Conservation (phyloP, 2,888 invertebrate genomes). For the Venusia cambrica region DNA sequence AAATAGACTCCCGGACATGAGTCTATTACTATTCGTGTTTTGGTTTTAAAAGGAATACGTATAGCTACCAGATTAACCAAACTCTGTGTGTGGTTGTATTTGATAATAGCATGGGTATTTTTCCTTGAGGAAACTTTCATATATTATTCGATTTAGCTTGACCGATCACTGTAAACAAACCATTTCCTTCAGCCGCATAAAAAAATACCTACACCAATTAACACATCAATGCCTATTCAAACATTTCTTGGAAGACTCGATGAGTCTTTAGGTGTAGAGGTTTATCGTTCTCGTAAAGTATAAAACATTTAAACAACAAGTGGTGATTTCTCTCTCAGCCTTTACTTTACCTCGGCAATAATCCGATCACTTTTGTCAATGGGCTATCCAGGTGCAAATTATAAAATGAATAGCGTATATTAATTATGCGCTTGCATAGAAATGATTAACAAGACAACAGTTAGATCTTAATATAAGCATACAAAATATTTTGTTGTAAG, state of each 20-base stretch:
- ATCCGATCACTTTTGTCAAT: constrained; percentile 95
- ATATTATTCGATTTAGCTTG: not conserved
- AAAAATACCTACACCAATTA: not conserved
- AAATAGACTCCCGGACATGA: too few species aligned
- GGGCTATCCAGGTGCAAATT: constrained; percentile 84
- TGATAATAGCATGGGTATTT: too few species aligned
- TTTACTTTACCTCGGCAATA: constrained; percentile 94
- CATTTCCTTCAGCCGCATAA: constrained; percentile 6
- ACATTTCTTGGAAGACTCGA: not conserved
- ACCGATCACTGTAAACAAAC: constrained; percentile 3
- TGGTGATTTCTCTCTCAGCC: constrained; percentile 24
- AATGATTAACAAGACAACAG: not conserved
- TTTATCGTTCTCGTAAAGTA: too few species aligned
- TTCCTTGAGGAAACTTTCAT: too few species aligned
- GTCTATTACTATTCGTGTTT: too few species aligned
- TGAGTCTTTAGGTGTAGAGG: too few species aligned
- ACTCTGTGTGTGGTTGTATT: too few species aligned
- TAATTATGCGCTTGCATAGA: constrained; percentile 14
- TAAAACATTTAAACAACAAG: too few species aligned
- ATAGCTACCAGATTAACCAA: too few species aligned
- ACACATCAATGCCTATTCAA: not conserved
- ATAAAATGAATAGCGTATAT: constrained; percentile 54
- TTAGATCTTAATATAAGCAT: too few species aligned
- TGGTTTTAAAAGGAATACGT: too few species aligned
- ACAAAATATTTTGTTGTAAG: too few species aligned